Conservation (phyloP, 2,888 invertebrate species). For the Cordilura impudica region DNA sequence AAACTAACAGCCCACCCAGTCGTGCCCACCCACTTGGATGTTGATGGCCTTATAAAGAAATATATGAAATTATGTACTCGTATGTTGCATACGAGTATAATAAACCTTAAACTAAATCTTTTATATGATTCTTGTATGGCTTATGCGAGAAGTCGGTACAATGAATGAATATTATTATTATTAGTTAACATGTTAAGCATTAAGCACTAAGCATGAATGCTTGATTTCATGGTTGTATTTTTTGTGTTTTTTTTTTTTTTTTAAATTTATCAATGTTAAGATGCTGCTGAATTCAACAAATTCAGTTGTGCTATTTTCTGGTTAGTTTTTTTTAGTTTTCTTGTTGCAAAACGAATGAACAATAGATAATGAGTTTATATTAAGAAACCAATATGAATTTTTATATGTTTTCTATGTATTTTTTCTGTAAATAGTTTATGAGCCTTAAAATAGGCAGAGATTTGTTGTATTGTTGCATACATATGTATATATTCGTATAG, state of each 20-base stretch:
- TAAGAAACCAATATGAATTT: slow-evolving; percentile 3
- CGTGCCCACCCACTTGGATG: not conserved
- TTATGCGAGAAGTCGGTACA: not conserved
- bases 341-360: slow-evolving; percentile 2
- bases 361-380: slow-evolving; percentile 36
- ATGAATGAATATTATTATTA: slow-evolving; percentile 33
- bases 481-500: too few relatives aligned
- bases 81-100: too few relatives aligned
- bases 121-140: not conserved
- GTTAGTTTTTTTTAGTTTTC: not conserved
- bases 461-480: not conserved
- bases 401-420: not conserved
- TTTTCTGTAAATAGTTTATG: not conserved
- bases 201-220: slow-evolving; percentile 32
- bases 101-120: not conserved
- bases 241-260: not conserved
- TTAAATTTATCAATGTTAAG: not conserved
- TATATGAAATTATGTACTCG: not conserved
- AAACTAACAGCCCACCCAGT: not conserved
- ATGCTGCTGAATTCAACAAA: not conserved
- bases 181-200: slow-evolving; percentile 17
- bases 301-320: not conserved
- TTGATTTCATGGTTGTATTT: slow-evolving; percentile 32
- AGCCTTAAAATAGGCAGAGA: slow-evolving; percentile 26
- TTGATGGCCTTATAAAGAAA: not conserved